Base-by-base conservation (phyloP, 2,888 invertebrate genomes). In the Machimus atricapillus region DNA sequence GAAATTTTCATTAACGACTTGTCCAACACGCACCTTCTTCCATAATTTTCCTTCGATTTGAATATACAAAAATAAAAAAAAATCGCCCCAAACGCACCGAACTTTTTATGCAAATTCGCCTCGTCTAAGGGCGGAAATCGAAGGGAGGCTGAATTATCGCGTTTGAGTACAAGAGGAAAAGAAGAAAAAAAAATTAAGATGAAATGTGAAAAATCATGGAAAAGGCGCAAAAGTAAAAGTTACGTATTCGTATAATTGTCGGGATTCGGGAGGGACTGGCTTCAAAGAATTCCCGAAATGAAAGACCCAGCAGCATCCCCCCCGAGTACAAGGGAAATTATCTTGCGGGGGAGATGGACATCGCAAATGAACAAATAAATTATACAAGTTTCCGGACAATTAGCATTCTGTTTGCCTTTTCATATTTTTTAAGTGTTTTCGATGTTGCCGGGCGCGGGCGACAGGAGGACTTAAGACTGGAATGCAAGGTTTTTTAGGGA, bases 351-450 rank as follows among this genome's bases (percentile, higher is more conserved):
- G 81, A 46, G 43, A 78, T 81, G 81, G 81, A 81, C 81, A 81
- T 81, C 81, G 52, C 81, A 81, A 81, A 81, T 81, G 81, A 81
- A 81, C 81, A 81, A 81, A 81, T 81, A 81, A 81, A 81, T 81
- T 81, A 81, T 81, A 81, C 81, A 81, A 81, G 81, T 81, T 81
- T 81, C 81, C 81, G 81, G 81, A 81, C 81, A 81, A 81, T 81
- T 81, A 81, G 81, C 81, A 81, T 81, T 81, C 81, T 81, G 81
- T 81, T 81, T 81, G 52, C 52, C 81, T 81, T 81, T 81, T 81
- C 81, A 81, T 81, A 46, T 81, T 81, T 56, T 27, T 56, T 81
- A 81, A 81, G 81, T 81, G 81, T 52, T 81, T 81, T 52, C 52
- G 14, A 56, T 34, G 81, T 31, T 78, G 66, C 23, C 19, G 43